Evolutionary conservation across 2,888 invertebrate species (phyloP).

Genomic region (Nemurella pictetii): DNA sequence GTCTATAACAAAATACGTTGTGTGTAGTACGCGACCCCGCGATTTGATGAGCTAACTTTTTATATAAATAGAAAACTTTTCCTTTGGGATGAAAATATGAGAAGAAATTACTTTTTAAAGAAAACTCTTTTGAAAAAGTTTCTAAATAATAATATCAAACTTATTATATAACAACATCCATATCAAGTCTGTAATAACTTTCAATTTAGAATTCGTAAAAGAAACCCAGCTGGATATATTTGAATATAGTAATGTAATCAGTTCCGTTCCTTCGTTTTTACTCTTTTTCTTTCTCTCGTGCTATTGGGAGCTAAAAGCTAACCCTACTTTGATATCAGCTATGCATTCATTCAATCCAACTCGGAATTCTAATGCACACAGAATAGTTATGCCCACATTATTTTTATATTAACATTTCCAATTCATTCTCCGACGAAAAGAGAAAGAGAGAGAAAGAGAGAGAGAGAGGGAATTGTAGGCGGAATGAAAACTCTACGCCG

Average conservation of each 20-base stretch:
- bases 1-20: constrained; percentile 28
- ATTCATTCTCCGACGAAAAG: neutral
- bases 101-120: constrained; percentile 31
- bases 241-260: neutral
- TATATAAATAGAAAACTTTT: constrained; percentile 37
- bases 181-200: constrained; percentile 29
- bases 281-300: neutral
- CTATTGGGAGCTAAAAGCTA: neutral
- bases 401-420: neutral
- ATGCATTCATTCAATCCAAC: neutral
- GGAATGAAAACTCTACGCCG: neutral
- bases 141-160: constrained; percentile 31
- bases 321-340: neutral
- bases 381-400: neutral
- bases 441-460: neutral
- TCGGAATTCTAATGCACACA: neutral
- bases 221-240: neutral
- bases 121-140: constrained; percentile 28
- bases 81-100: constrained; percentile 31
- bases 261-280: neutral
- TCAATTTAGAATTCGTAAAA: constrained; percentile 14
- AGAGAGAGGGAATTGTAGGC: neutral
- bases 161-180: constrained; percentile 26
- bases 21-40: constrained; percentile 22
- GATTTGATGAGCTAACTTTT: constrained; percentile 41